Evolutionary conservation across 2,113 vertebrate species (phyloP).

Genomic region (Brachyistius frenatus): DNA sequence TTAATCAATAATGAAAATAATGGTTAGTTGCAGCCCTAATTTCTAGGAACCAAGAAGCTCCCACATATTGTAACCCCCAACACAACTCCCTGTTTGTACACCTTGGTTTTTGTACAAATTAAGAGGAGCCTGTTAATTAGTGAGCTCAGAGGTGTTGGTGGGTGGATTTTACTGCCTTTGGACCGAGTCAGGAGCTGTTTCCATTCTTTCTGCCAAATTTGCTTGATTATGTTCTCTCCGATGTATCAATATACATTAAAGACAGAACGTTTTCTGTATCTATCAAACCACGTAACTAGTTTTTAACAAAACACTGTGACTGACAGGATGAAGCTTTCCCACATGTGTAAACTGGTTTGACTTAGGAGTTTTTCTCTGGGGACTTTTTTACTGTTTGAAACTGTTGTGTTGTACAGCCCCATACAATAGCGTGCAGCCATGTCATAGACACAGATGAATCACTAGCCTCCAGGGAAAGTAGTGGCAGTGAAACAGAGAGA

Average conservation of each 20-base stretch:
- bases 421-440: slow-evolving; percentile 64
- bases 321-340: slow-evolving; percentile 29
- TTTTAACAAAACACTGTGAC: slow-evolving; percentile 43
- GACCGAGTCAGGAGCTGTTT: background rate
- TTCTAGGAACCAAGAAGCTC: background rate
- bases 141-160: background rate
- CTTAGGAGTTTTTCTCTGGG: slow-evolving; percentile 33
- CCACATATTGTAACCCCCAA: background rate
- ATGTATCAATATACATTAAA: background rate
- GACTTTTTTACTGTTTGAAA: slow-evolving; percentile 45
- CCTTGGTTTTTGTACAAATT: background rate
- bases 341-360: slow-evolving; percentile 57
- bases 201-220: background rate
- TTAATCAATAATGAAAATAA: background rate
- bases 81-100: background rate
- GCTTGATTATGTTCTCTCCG: background rate
- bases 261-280: background rate
- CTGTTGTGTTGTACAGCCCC: slow-evolving; percentile 38
- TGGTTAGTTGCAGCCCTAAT: background rate
- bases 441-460: slow-evolving; percentile 74
- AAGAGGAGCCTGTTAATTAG: background rate
- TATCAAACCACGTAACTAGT: background rate
- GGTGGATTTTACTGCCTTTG: background rate
- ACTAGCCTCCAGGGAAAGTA: slow-evolving; percentile 64
- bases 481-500: slow-evolving; percentile 60